Base-by-base conservation (phyloP, 2,888 invertebrate genomes). In the Platerodrilus igneus region DNA sequence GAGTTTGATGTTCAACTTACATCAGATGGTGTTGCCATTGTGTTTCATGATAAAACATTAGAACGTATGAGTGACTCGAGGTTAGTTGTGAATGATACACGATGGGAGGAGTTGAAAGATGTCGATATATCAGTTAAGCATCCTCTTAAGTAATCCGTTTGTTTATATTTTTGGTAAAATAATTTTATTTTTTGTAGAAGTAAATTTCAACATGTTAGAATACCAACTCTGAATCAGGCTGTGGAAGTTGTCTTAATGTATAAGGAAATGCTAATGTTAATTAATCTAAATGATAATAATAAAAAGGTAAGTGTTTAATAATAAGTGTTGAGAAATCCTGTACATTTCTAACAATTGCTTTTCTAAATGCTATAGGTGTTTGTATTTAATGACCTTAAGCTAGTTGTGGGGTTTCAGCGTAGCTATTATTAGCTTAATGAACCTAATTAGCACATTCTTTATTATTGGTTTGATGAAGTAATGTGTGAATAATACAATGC, bases 1-100 rank as follows among this genome's bases (percentile, higher is more conserved):
- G 89, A 91, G 65, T 74, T 90, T 53, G 90, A 91, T 62, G 73
- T 91, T 4, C 67, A 77, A 9, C 69, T 86, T 16, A 85, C 86
- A 0, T 75, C 73, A 46, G 90, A 91, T 61, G 80, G 79, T 16
- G 74, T 84, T 38, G 77, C 88, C 9, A 74, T 91, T 23, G 63
- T 88, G n/a, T 78, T 88, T 37, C 90, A 90, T 57, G 90, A 91
- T 60, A 65, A 72, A 40, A 81, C 78, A 1, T 65, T 87, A 37
- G 80, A 86, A 57, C 67, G 87, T 51, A 71, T 86, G 50, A 74
- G 78, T 3, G 73, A 76, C 47, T 67, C 68, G n/a, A 56, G 60
- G 21, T 69, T 77, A 0, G 62, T 69, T 17, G 66, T 88, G 1
- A 66, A 62, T 4, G 63, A 74, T 1, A 71, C 78, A 60, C 78